These are phyloP conservation scores for Trichechus manatus DNA, from an alignment of 2,113 vertebrate genomes.

Conservation along the genomic window DNA sequence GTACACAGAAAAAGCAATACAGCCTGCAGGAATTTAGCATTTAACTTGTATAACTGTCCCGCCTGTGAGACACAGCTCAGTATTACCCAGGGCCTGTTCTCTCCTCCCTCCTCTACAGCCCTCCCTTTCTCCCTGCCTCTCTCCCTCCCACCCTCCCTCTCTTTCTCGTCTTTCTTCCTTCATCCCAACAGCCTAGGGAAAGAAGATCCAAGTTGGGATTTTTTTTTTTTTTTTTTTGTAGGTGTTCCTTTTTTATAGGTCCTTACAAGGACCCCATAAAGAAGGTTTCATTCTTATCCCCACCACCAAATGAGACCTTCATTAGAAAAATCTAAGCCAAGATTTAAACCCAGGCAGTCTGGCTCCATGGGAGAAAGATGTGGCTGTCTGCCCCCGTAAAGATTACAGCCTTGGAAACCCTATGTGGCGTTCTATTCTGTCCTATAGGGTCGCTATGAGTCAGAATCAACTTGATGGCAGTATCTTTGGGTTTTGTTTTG, in stretches of 20 bases:
- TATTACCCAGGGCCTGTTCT: not conserved
- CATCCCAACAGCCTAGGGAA: not conserved
- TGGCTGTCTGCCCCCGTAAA: too few relatives aligned
- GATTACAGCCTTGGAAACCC: too few relatives aligned
- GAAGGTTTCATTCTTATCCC: not conserved
- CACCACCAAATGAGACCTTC: not conserved
- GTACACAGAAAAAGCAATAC: not conserved
- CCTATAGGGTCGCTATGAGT: too few relatives aligned
- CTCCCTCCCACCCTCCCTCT: not conserved
- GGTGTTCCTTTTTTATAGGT: not conserved
- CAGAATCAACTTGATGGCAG: too few relatives aligned
- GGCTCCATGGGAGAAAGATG: not conserved
- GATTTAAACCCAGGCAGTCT: not conserved
- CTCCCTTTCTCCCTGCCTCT: not conserved
- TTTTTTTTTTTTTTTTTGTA: constrained; percentile 24
- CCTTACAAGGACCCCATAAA: not conserved
- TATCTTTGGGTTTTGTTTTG: too few relatives aligned
- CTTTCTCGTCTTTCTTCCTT: not conserved
- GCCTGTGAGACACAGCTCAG: not conserved
- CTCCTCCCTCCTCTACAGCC: not conserved
- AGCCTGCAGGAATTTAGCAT: not conserved
- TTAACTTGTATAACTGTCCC: not conserved
- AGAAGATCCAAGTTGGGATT: not conserved
- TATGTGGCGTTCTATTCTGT: too few relatives aligned
- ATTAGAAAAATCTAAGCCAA: constrained; percentile 1